Evolutionary conservation across 2,113 vertebrate genomes (phyloP), one percentile per base, ranked within the genome.

Genomic region (Aix galericulata): DNA sequence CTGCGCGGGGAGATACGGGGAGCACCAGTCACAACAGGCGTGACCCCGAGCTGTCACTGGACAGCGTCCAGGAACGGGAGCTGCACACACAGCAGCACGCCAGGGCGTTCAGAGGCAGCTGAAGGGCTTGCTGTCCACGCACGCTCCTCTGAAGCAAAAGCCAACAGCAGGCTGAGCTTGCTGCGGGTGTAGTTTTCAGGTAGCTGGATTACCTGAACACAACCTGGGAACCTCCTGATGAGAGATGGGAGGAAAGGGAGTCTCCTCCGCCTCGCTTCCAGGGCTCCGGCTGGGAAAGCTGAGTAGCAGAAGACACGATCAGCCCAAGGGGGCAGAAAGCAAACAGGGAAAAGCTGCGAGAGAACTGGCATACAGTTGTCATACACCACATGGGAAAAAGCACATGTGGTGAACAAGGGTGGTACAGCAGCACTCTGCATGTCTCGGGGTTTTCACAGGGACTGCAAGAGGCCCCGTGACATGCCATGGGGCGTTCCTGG

Each of bases 21-120:
- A 96, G 92, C 94, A 78, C 88, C 44, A 91, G 77, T 76, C 91
- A 94, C 89, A 97, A 94, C 69, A 96, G 53, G 83, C 92, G 76
- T 5, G 32, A 78, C 66, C 92, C 73, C 78, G 92, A 88, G 42
- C 69, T 44, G 60, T 72, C 73, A 31, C 77, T 93, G 96, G 89
- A 93, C 29, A 32, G 29, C 36, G 48, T 91, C 92, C 94, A 95
- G 75, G 38, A 92, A 94, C 68, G 52, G 50, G 73, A 95, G 66
- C 89, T 53, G 83, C 66, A 52, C 42, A 46, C 38, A 68, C 15
- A 74, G 56, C 63, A 88, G 82, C 80, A 55, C 4, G 82, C 3
- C 40, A 56, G 29, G 29, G 60, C 78, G 44, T 42, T 55, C 48
- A 78, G 84, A 82, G 77, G 22, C 79, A 77, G 25, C 34, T 63